Conservation (phyloP, 2,888 invertebrate species). For the Acrocera orbiculus region DNA sequence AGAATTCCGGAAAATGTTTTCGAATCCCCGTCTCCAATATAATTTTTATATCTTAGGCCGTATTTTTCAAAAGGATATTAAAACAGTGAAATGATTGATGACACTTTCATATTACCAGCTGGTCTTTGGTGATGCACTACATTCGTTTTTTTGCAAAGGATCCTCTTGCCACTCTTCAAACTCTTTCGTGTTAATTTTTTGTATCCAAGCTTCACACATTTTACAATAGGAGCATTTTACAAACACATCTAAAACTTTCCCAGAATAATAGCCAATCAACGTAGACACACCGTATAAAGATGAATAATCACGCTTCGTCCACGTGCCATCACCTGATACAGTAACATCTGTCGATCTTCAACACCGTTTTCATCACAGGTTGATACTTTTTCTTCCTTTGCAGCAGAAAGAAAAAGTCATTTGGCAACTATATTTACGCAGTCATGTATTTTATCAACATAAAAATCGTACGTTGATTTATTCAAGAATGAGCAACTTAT, state of each 20-base stretch:
- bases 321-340: conserved; percentile 3
- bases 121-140: neutral
- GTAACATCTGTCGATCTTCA: too few relatives aligned
- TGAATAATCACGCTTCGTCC: neutral
- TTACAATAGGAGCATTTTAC: conserved; percentile 1
- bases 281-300: conserved; percentile 1
- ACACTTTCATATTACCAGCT: conserved; percentile 2
- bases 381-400: too few relatives aligned
- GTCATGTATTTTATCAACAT: too few relatives aligned
- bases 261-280: conserved; percentile 1
- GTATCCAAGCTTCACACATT: neutral
- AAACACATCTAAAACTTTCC: conserved; percentile 1
- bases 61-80: neutral
- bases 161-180: neutral
- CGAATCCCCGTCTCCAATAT: conserved; percentile 2
- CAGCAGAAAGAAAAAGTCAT: too few relatives aligned
- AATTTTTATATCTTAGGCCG: conserved; percentile 3
- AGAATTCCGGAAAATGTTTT: neutral
- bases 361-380: too few relatives aligned
- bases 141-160: neutral
- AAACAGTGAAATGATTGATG: conserved; percentile 1
- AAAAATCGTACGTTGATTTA: too few relatives aligned
- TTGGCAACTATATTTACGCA: too few relatives aligned
- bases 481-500: too few relatives aligned
- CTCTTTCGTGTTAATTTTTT: conserved; percentile 10